A percentile compares a stretch with the other conserved stretches of the same genome.
phyloP scores from a whole-genome alignment of 2,113 vertebrate genomes.

The Microcebus ravelobensis region DNA sequence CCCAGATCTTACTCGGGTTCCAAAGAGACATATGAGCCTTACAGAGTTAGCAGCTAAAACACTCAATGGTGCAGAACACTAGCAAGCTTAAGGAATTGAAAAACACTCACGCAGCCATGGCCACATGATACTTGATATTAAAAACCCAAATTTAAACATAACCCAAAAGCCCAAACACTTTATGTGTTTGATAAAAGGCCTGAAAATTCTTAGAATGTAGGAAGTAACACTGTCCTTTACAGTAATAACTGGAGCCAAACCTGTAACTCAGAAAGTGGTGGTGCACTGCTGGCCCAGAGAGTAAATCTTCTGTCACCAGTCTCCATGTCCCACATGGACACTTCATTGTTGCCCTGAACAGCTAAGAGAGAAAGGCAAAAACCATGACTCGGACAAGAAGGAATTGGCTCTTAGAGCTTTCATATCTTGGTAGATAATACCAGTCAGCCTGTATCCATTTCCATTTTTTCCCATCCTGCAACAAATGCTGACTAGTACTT shows the following conservation, averaged over 20 bases:
- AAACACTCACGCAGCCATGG: background rate
- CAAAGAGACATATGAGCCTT: background rate
- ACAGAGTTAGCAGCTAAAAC: background rate
- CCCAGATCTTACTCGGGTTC: background rate
- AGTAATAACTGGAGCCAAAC: conserved; percentile 79
- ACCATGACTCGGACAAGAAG: background rate
- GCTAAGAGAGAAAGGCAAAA: conserved; percentile 83
- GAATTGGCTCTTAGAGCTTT: accelerated
- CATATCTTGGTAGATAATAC: background rate
- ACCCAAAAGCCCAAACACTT: background rate
- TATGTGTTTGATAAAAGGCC: background rate
- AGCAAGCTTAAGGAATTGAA: background rate
- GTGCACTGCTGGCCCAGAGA: conserved; percentile 96
- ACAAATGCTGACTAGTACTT: background rate
- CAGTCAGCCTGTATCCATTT: background rate
- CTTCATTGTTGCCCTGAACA: conserved; percentile 98
- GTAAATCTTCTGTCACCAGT: conserved; percentile 97
- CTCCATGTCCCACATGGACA: conserved; percentile 99
- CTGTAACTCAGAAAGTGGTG: conserved; percentile 97
- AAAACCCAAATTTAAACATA: background rate
- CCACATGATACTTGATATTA: background rate
- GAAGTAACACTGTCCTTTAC: background rate
- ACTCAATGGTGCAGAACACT: background rate
- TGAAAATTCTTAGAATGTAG: no score
- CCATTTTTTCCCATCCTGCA: background rate